Base-by-base conservation (phyloP, 2,113 vertebrate species). In the Coregonus clupeaformis region DNA sequence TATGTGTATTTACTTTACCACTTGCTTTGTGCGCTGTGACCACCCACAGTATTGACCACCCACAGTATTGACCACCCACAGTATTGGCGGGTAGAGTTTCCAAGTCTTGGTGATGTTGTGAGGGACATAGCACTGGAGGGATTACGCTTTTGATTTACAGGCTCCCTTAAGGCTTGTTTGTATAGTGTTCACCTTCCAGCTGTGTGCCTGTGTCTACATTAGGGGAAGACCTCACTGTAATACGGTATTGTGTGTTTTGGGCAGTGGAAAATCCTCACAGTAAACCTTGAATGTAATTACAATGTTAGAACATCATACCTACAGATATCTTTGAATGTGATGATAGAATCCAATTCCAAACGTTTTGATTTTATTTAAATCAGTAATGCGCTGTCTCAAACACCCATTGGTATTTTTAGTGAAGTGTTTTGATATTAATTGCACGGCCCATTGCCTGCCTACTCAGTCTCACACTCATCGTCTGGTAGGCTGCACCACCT, bases 31-130 rank as follows among this genome's bases (percentile, higher is more conserved):
- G 87, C 83, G 80, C 74, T 83, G 81, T 74, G 75, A 88, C 92
- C 92, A 91, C 89, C 93, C 91, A 68, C 22, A n/a, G 71, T 71
- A 80, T 63, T 65, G 13, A 25, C n/a, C 25, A 25, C 32, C 6
- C 59, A 68, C 57, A 24, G 69, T 7, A 67, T 63, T 29, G 4
- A 25, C n/a, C 24, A 24, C 5, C 59, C 72, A 71, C 79, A 64
- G 70, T 18, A 68, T 71, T 81, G 62, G 73, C 82, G 79, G 64
- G 81, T 87, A 86, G 77, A 74, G 67, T 73, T 76, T 57, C 12
- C 24, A n/a, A 11, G 2, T 22, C 36, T 42, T 42, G 11, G 11
- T 42, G 11, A 42, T 42, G 36, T 11, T 42, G 36, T 12, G 36
- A 42, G 36, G 9, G 36, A 42, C 7, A 42, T 42, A 9, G 9